Conservation (phyloP, 2,113 vertebrate genomes). For the Smithornis capensis region DNA sequence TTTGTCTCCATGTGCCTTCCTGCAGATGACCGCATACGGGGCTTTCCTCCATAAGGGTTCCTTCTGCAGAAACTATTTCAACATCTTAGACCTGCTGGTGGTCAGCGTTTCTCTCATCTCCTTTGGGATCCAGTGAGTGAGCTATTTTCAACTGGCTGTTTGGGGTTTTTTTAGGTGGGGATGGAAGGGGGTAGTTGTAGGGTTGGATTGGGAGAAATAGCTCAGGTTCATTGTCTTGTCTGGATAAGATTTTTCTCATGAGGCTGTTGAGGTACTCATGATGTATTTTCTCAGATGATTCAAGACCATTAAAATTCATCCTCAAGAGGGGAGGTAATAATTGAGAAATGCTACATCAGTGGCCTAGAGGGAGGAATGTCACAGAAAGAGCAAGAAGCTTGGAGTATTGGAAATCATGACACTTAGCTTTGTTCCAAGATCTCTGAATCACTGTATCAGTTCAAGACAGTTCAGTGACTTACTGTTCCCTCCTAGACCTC, state of each 20-base stretch:
- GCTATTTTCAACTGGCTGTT: not conserved
- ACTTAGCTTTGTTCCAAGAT: not conserved
- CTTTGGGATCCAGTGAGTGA: constrained; percentile 97
- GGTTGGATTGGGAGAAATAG: not conserved
- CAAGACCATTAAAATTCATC: not conserved
- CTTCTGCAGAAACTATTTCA: constrained; percentile 99
- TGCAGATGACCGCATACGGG: constrained; percentile 97
- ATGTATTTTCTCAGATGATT: not conserved
- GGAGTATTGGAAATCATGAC: not conserved
- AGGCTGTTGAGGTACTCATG: not conserved
- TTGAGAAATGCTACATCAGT: not conserved
- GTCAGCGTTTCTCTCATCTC: constrained; percentile 99
- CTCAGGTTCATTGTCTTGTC: not conserved
- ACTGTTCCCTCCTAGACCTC: not conserved
- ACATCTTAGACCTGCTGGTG: constrained; percentile 97
- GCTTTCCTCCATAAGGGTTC: constrained; percentile 98
- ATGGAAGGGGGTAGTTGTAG: rapidly evolving
- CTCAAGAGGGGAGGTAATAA: not conserved
- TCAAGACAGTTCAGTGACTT: not conserved
- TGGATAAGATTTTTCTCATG: not conserved
- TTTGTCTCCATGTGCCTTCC: constrained; percentile 44
- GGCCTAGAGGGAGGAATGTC: not conserved
- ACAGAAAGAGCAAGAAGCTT: not conserved
- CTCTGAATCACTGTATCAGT: not conserved
- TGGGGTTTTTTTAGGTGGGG: not conserved